A percentile compares a stretch with the other conserved stretches of the same genome.
Evolutionary conservation across 1,140 invertebrate genomes (phyloP).

Genomic region (Notospermus geniculatus): DNA sequence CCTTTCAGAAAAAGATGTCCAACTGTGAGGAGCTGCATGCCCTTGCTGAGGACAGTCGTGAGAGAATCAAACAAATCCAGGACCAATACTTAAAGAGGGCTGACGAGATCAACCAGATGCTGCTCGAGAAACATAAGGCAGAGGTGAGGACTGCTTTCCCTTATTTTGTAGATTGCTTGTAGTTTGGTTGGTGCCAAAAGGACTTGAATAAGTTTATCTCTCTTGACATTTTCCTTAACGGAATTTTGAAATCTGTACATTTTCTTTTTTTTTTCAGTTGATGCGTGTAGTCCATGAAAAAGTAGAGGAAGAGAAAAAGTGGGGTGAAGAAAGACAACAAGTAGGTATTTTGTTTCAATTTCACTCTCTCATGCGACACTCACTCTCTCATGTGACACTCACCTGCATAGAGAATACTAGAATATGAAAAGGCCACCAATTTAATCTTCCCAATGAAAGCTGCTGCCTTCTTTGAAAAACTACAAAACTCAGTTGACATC

Average conservation of each 20-base stretch:
- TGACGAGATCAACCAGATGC: slow-evolving; percentile 46
- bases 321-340: slow-evolving; percentile 27
- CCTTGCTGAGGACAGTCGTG: slow-evolving; percentile 36
- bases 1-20: slow-evolving; percentile 19
- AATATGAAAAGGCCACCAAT: too few species aligned
- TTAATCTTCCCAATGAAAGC: too few species aligned
- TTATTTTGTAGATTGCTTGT: too few species aligned
- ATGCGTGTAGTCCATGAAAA: slow-evolving; percentile 34
- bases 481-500: too few species aligned
- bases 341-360: slow-evolving; percentile 20
- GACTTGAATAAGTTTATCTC: too few species aligned
- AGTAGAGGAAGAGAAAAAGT: slow-evolving; percentile 28
- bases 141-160: slow-evolving; percentile 31
- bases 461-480: too few species aligned
- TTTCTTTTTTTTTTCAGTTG: slow-evolving; percentile 24
- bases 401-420: too few species aligned
- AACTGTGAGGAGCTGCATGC: slow-evolving; percentile 38
- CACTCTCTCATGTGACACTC: too few species aligned
- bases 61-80: slow-evolving; percentile 44
- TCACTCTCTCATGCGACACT: too few species aligned
- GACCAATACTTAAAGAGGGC: slow-evolving; percentile 40
- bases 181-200: too few species aligned
- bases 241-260: too few species aligned
- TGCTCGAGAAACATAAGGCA: slow-evolving; percentile 43
- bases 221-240: too few species aligned